Base-by-base conservation (phyloP, 2,797 vertebrate genomes). In the Cynopterus sphinx region DNA sequence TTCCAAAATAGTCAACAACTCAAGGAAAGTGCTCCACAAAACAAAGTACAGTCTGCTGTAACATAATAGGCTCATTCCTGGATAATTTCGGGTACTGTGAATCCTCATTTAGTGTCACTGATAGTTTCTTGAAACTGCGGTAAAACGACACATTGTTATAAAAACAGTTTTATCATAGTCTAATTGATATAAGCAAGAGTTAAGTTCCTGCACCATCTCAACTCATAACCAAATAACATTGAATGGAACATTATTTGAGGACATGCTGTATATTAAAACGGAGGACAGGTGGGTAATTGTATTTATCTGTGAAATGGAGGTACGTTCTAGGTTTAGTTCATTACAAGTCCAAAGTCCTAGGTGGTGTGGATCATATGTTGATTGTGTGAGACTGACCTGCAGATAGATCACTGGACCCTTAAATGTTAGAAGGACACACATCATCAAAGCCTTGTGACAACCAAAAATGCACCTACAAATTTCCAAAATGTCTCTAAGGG, bases 401-500 rank as follows among this genome's bases (percentile, higher is more conserved):
- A 71, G 51, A 59, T 90, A 71, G 51, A 59, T 90, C 46, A 24
- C 67, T 94, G 43, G 39, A 90, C 43, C 63, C 65, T 17, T 68
- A 81, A 84, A 67, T 94, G 24, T 89, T 78, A 67, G 36, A 73
- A 71, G 33, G 36, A 68, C 16, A 88, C 19, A 61, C 43, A 68
- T 49, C 63, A 88, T 9, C 15, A 28, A 28, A 78, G 51, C n/a
- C 3, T 53, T 46, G 53, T 57, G 36, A 51, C 71, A 83, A 91
- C 43, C 41, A 75, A 96, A 91, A 96, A 53, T 74, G 65, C 63
- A 57, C 49, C 67, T 85, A 55, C 36, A 87, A 31, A 81, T 92
- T 95, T 91, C 81, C 43, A 68, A 90, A 87, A 63, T 95, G 68
- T 77, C 77, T 90, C 9, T 85, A 95, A 93, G 96, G 33, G 87